These are phyloP conservation scores for Microcaecilia unicolor DNA, from an alignment of 2,797 vertebrate species.

Conservation along the genomic window DNA sequence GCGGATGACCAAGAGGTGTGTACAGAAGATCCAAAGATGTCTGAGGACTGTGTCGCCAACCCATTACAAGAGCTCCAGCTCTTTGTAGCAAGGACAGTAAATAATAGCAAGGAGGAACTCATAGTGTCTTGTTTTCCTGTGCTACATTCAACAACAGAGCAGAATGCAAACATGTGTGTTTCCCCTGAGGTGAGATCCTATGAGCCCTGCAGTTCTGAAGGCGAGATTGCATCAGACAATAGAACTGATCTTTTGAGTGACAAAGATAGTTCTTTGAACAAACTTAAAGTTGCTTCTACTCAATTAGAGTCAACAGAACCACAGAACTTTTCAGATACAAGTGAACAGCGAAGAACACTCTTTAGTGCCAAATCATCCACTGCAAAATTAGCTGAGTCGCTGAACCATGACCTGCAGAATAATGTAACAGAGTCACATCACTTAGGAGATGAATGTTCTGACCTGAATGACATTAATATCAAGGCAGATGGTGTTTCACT, in stretches of 20 bases:
- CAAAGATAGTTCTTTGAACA: too few species aligned
- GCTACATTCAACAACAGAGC: slow-evolving; percentile 11
- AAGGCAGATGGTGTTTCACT: slow-evolving; percentile 18
- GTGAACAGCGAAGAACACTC: background rate
- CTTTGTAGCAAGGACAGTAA: slow-evolving; percentile 36
- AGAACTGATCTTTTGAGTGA: too few species aligned
- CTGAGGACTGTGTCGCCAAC: slow-evolving; percentile 29
- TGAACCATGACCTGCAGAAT: background rate
- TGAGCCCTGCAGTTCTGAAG: accelerated
- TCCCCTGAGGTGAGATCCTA: background rate
- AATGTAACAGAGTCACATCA: slow-evolving; percentile 16
- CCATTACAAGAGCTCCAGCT: slow-evolving; percentile 41
- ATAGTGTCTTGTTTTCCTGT: slow-evolving; percentile 29
- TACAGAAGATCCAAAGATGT: background rate
- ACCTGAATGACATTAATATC: background rate
- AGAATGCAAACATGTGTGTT: background rate
- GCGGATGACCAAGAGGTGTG: background rate
- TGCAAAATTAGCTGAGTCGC: background rate
- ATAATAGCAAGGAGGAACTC: slow-evolving; percentile 44
- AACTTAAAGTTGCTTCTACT: accelerated
- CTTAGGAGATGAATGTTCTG: slow-evolving; percentile 9
- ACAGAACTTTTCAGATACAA: background rate
- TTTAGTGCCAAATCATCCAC: background rate
- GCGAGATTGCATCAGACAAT: background rate
- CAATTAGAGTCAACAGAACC: background rate